These are phyloP conservation scores for Seira musarum DNA, from an alignment of 2,888 invertebrate species.

Conservation along the genomic window DNA sequence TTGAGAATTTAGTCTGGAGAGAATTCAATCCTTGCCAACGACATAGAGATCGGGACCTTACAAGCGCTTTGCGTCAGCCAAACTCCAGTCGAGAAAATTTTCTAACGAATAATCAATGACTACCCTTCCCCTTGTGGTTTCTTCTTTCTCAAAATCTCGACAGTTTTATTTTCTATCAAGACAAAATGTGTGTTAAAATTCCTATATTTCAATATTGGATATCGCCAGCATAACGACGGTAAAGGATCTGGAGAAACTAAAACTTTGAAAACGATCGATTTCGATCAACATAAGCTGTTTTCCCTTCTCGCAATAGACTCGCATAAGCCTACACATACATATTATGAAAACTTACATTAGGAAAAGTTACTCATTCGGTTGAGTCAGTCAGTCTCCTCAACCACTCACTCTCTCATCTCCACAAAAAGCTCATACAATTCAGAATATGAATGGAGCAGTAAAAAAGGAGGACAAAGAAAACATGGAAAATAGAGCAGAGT, in stretches of 20 bases:
- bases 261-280: conserved; percentile 31
- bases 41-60: too few relatives aligned
- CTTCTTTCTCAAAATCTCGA: neutral
- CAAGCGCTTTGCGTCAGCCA: too few relatives aligned
- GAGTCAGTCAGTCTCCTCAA: neutral
- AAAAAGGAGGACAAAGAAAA: conserved; percentile 7
- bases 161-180: neutral
- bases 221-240: neutral
- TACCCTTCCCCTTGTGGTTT: neutral
- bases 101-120: neutral
- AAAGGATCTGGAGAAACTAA: neutral
- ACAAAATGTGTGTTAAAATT: conserved; percentile 2
- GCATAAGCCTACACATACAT: too few relatives aligned
- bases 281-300: conserved; percentile 21
- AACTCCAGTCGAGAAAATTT: too few relatives aligned
- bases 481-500: conserved; percentile 1
- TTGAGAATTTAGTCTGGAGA: too few relatives aligned
- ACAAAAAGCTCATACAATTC: neutral
- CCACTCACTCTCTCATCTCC: neutral
- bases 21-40: too few relatives aligned
- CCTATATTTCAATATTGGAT: neutral
- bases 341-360: neutral
- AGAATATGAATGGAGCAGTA: neutral
- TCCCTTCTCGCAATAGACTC: neutral
- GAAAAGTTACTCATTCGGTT: conserved; percentile 2